Evolutionary conservation across 2,113 vertebrate genomes (phyloP), one percentile per base, ranked within the genome.

Genomic region (Pipa parva): DNA sequence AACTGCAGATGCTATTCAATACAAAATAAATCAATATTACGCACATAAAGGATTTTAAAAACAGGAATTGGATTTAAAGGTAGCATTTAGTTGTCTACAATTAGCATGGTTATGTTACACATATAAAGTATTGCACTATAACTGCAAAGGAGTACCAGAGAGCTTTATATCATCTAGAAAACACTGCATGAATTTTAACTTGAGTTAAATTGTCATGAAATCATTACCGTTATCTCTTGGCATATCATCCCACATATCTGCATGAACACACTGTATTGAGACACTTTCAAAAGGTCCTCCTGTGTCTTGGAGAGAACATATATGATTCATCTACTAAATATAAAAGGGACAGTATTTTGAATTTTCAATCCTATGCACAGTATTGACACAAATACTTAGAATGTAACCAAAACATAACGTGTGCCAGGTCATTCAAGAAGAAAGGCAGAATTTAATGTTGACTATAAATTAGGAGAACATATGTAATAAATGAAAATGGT

Each of bases 171-270:
- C 4, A 29, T 45, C 55, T 29, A 28, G 12, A 29, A 11, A 29
- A 61, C 31, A 70, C 31, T 61, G 66, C 58, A 70, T 54, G 58
- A 17, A 26, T 42, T 55, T 52, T 24, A n/a, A n/a, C n/a, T n/a
- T n/a, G n/a, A n/a, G n/a, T n/a, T n/a, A n/a, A n/a, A n/a, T n/a
- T n/a, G n/a, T n/a, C n/a, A n/a, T n/a, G n/a, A n/a, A 10, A 21
- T 22, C 21, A 22, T 49, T 49, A 21, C 18, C 46, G 2, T 49
- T 49, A 9, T 49, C 18, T 49, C 20, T 48, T n/a, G 2, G 10
- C 46, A 49, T 31, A 15, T 56, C 13, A 59, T 58, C 56, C 45
- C 39, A 27, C 7, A 37, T 68, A 29, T 50, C 28, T 59, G 63
- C 63, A 67, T 50, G 63, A 59, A 21, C 24, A 49, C 24, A 29